Evolutionary conservation across 2,113 vertebrate genomes (phyloP).

Genomic region (Alectura lathami): DNA sequence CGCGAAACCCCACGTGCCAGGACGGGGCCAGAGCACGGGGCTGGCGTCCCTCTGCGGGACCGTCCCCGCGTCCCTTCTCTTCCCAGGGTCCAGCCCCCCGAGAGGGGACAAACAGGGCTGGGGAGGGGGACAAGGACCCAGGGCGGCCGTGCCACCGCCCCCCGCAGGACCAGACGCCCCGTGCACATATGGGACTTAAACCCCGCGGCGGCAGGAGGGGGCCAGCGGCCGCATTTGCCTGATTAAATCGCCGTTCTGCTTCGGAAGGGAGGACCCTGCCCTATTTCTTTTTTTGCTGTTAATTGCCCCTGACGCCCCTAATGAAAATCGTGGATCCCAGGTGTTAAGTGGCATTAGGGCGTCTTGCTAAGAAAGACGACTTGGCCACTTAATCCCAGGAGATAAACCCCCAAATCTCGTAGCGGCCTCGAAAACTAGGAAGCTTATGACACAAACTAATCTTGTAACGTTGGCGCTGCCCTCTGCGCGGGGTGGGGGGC

Average conservation of each 20-base stretch:
- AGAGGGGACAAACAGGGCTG: not conserved
- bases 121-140: too few relatives aligned
- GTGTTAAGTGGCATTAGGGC: constrained; percentile 74
- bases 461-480: constrained; percentile 15
- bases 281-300: constrained; percentile 65
- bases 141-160: too few relatives aligned
- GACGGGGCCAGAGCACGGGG: not conserved
- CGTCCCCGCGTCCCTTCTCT: too few relatives aligned
- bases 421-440: constrained; percentile 80
- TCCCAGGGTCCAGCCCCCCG: not conserved
- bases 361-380: constrained; percentile 59
- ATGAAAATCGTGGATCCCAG: constrained; percentile 78
- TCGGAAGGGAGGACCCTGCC: constrained; percentile 32
- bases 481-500: not conserved
- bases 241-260: not conserved
- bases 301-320: constrained; percentile 80
- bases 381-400: constrained; percentile 70
- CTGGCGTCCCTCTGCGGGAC: not conserved
- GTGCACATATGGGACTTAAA: not conserved
- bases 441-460: constrained; percentile 85
- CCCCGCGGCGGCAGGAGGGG: not conserved
- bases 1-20: not conserved
- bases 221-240: not conserved
- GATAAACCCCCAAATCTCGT: constrained; percentile 80
- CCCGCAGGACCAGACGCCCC: rapidly evolving